phyloP scores from a whole-genome alignment of 2,797 vertebrate species.

The Adrianichthys oophorus region DNA sequence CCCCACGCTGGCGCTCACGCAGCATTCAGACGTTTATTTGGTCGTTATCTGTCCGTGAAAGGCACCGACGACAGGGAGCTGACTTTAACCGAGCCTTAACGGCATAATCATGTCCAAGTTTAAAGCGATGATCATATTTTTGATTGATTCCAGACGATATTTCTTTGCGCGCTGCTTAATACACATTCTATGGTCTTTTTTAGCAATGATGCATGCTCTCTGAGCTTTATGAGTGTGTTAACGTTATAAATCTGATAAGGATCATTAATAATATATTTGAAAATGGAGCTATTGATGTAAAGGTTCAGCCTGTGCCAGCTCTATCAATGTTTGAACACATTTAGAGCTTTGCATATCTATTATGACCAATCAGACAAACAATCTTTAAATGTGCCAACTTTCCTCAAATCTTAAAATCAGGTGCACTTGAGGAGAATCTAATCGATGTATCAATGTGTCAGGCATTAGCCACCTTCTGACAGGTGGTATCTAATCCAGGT shows the following conservation, averaged over 20 bases:
- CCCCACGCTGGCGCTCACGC: constrained; percentile 2
- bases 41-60: constrained; percentile 8
- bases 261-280: constrained; percentile 34
- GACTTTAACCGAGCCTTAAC: constrained; percentile 45
- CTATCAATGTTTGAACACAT: background rate
- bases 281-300: constrained; percentile 27
- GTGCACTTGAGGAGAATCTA: constrained; percentile 15
- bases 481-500: constrained; percentile 43
- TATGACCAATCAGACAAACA: too few relatives aligned
- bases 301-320: constrained; percentile 14
- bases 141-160: constrained; percentile 60
- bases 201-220: constrained; percentile 42
- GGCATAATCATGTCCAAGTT: constrained; percentile 50
- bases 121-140: constrained; percentile 43
- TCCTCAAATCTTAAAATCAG: background rate
- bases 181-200: constrained; percentile 11
- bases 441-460: constrained; percentile 54
- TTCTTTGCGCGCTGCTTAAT: constrained; percentile 31
- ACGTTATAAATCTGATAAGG: constrained; percentile 53
- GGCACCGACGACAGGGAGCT: constrained; percentile 24
- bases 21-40: constrained; percentile 27
- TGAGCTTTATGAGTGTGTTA: constrained; percentile 51
- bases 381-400: too few relatives aligned
- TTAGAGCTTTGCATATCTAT: background rate
- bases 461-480: constrained; percentile 58